A percentile compares a stretch with the other conserved stretches of the same genome.
Conservation (phyloP, 2,797 vertebrate species). For the Helostoma temminkii region DNA sequence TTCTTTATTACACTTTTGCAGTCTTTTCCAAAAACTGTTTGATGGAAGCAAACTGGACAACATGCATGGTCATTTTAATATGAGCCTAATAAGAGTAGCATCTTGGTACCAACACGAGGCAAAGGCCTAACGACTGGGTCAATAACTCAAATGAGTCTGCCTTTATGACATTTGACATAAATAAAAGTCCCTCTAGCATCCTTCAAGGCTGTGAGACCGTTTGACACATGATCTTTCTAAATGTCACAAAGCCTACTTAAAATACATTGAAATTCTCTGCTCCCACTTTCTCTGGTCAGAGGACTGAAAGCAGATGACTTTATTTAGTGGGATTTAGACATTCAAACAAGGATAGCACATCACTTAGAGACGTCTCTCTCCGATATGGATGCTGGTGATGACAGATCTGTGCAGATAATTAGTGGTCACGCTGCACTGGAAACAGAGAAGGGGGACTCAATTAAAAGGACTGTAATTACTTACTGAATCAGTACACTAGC, state of each 20-base stretch:
- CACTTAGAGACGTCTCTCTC: neutral
- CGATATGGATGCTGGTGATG: neutral
- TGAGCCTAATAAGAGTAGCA: no score
- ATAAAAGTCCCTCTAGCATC: constrained; percentile 6
- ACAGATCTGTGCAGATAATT: constrained; percentile 19
- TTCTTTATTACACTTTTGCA: no score
- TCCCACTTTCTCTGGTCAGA: neutral
- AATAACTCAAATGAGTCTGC: constrained; percentile 13
- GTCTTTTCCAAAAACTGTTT: no score
- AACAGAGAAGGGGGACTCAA: neutral
- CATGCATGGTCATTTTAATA: neutral
- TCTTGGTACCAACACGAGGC: constrained; percentile 1
- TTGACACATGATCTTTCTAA: constrained; percentile 21
- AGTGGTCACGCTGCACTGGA: neutral
- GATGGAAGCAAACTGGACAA: no score
- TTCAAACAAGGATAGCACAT: neutral
- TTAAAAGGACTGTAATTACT: neutral
- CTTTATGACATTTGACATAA: constrained; percentile 18
- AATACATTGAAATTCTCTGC: constrained; percentile 18
- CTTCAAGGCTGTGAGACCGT: constrained; percentile 6
- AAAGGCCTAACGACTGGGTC: constrained; percentile 2
- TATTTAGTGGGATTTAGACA: neutral
- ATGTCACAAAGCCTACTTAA: constrained; percentile 25
- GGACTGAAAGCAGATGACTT: neutral
- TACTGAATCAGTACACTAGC: no score